Evolutionary conservation across 1,140 invertebrate genomes (phyloP).

Genomic region (Achatina immaculata): DNA sequence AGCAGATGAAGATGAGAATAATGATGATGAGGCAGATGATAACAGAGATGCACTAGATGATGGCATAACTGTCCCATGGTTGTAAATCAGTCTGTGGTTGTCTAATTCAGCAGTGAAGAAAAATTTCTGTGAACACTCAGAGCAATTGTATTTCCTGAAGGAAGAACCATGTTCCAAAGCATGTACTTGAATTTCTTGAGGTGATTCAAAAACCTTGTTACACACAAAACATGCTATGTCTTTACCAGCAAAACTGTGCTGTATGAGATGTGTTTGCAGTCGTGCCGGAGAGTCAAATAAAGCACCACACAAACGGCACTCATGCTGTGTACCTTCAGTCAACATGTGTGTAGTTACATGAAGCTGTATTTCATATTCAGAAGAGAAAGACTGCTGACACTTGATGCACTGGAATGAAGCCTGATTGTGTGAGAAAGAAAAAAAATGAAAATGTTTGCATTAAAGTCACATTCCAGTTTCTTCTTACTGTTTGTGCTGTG

Average conservation of each 20-base stretch:
- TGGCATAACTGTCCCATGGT: slow-evolving; percentile 18
- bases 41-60: not conserved
- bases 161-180: slow-evolving; percentile 85
- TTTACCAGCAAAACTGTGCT: slow-evolving; percentile 90
- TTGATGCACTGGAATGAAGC: slow-evolving; percentile 79
- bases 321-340: slow-evolving; percentile 74
- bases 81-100: slow-evolving; percentile 81
- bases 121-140: slow-evolving; percentile 85
- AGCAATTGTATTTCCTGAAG: slow-evolving; percentile 86
- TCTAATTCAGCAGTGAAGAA: slow-evolving; percentile 92
- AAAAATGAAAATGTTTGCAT: not conserved
- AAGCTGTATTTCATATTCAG: slow-evolving; percentile 78
- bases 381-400: slow-evolving; percentile 79
- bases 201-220: slow-evolving; percentile 86
- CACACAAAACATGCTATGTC: slow-evolving; percentile 91
- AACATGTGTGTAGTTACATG: slow-evolving; percentile 77
- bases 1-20: slow-evolving; percentile 22
- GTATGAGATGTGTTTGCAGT: slow-evolving; percentile 91
- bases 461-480: not conserved
- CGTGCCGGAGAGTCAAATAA: slow-evolving; percentile 80
- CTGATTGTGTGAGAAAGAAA: not conserved
- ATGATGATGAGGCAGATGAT: slow-evolving; percentile 7
- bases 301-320: slow-evolving; percentile 84
- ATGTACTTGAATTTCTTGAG: slow-evolving; percentile 84
- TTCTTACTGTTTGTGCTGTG: too few relatives aligned